Base-by-base conservation (phyloP, 2,888 invertebrate genomes). In the Lochmaea capreae region DNA sequence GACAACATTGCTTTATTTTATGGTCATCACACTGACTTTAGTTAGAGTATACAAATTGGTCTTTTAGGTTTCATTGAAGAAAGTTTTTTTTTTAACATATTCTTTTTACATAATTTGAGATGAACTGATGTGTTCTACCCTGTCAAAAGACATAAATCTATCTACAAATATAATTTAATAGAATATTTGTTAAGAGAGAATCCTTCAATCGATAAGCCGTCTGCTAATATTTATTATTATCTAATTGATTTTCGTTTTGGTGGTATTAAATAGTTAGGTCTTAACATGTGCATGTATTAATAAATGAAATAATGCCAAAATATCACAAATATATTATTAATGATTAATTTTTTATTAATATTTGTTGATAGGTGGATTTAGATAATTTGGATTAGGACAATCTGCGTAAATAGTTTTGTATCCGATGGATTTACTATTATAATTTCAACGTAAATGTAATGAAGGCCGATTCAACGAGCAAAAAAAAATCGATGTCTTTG, bases 141-240 rank as follows among this genome's bases (percentile, higher is more conserved):
- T 54, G 54, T 54, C n/a, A 54, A 16, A 18, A 54, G 54, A 54
- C 54, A 54, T 54, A 54, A 54, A 54, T 54, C 16, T 54, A 54
- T 16, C 54, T 54, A 10, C 16, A 16, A 18, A 18, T 54, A 18
- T 18, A 54, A 54, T 54, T 54, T 16, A 46, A 46, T 12, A 12
- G 43, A 9, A 54, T 54, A 63, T 65, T 71, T 72, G 72, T 71
- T 69, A 26, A 33, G n/a, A 71, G 59, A 73, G 76, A 68, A 63
- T 71, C 73, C 46, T 11, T 14, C 73, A 76, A 73, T 73, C 73
- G 71, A 54, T 62, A 43, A 72, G 43, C 63, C 49, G 62, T 52
- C 73, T 65, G 66, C 73, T 49, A 69, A 68, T 70, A 73, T 70
- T 66, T 69, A 73, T 69, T 59, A 57, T 42, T 54, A n/a, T n/a